Conservation (phyloP, 2,113 vertebrate species). For the Serinus canaria region DNA sequence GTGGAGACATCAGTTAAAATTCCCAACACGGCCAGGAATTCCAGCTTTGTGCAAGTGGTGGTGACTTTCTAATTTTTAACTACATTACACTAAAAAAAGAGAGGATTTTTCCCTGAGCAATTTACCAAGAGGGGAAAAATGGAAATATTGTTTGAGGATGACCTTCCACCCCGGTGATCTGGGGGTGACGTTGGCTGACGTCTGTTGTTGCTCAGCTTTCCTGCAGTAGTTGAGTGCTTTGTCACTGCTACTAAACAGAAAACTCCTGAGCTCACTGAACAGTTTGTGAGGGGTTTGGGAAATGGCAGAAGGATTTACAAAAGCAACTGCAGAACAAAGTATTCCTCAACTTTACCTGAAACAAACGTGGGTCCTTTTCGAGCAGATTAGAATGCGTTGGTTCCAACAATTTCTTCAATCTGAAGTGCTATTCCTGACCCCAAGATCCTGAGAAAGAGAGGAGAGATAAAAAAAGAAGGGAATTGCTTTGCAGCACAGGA, state of each 20-base stretch:
- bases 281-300: not conserved
- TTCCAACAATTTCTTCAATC: not conserved
- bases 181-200: not conserved
- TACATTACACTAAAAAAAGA: conserved; percentile 9
- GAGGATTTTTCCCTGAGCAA: conserved; percentile 23
- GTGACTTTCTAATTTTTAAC: conserved; percentile 40
- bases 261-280: conserved; percentile 31
- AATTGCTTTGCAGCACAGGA: not conserved
- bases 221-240: not conserved
- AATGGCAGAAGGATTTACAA: not conserved
- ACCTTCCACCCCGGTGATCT: conserved; percentile 42
- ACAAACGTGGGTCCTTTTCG: not conserved
- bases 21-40: conserved; percentile 22
- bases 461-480: not conserved
- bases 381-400: not conserved
- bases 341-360: not conserved
- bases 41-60: conserved; percentile 28
- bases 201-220: conserved; percentile 50
- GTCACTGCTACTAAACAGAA: conserved; percentile 8
- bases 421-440: not conserved
- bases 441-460: not conserved
- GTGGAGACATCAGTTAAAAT: conserved; percentile 50
- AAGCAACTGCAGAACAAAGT: not conserved
- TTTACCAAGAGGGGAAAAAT: not conserved
- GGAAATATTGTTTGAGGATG: conserved; percentile 22